Percentiles rank a stretch among this genome's conserved stretches.
These are phyloP conservation scores for Mesoligia furuncula DNA, from an alignment of 2,888 invertebrate species.

Conservation along the genomic window DNA sequence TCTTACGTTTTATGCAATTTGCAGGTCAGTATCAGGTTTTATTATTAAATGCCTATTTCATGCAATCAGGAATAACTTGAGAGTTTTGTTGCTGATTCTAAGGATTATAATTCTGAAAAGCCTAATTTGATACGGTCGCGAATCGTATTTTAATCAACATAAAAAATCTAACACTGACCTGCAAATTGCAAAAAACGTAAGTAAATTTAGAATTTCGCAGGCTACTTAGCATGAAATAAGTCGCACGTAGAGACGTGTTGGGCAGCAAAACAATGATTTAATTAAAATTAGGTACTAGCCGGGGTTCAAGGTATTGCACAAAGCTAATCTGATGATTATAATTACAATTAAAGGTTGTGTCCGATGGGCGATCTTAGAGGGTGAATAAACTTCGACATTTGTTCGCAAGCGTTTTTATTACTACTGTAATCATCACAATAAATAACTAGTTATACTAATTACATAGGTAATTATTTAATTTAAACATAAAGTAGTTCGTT, in stretches of 20 bases:
- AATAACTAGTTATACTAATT: neutral
- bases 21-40: too few relatives aligned
- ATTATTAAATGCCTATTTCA: too few relatives aligned
- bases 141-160: too few relatives aligned
- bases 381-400: constrained; percentile 4
- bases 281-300: neutral
- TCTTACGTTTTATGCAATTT: too few relatives aligned
- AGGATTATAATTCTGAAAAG: too few relatives aligned
- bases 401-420: constrained; percentile 5
- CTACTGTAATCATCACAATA: neutral
- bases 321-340: neutral
- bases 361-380: neutral
- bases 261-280: neutral
- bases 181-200: too few relatives aligned
- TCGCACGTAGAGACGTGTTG: neutral
- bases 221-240: neutral
- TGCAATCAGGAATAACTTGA: too few relatives aligned
- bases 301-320: too few relatives aligned
- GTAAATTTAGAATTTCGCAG: too few relatives aligned
- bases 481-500: neutral
- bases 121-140: too few relatives aligned
- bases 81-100: too few relatives aligned
- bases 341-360: neutral
- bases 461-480: neutral
- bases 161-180: too few relatives aligned